Evolutionary conservation across 2,113 vertebrate species (phyloP).

Genomic region (Dicrurus megarhynchus): DNA sequence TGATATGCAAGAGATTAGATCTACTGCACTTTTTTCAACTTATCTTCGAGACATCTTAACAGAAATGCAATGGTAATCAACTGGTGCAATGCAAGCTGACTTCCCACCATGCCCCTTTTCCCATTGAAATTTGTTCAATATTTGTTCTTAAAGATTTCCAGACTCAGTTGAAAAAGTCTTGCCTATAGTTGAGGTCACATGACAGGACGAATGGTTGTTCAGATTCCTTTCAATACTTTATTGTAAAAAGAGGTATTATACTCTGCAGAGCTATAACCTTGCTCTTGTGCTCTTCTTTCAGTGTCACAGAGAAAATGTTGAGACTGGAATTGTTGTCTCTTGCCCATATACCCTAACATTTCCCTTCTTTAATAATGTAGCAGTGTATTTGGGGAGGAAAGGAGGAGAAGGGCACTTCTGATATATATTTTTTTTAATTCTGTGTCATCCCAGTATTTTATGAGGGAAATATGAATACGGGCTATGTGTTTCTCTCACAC

Average conservation of each 20-base stretch:
- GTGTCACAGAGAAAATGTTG: neutral
- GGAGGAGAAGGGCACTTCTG: neutral
- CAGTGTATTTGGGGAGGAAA: neutral
- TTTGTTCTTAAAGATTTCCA: neutral
- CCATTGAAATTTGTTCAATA: neutral
- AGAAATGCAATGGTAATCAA: neutral
- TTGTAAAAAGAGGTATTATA: neutral
- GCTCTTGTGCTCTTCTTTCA: neutral
- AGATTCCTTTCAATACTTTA: neutral
- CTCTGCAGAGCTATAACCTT: neutral
- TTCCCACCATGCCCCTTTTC: neutral
- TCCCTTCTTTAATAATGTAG: neutral
- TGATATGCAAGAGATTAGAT: neutral
- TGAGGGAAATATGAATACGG: neutral
- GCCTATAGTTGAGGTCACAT: neutral
- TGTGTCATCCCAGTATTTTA: neutral
- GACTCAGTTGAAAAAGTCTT: neutral
- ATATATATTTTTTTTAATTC: neutral
- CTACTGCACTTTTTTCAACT: neutral
- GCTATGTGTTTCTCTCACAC: neutral
- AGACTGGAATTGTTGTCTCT: neutral
- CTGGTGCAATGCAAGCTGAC: neutral
- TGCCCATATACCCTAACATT: neutral
- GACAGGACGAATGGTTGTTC: neutral
- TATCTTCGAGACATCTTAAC: neutral